Percentiles rank a stretch among this genome's conserved stretches.
These are phyloP conservation scores for Tribolium castaneum DNA, from an alignment of 1,140 invertebrate species.

Conservation along the genomic window DNA sequence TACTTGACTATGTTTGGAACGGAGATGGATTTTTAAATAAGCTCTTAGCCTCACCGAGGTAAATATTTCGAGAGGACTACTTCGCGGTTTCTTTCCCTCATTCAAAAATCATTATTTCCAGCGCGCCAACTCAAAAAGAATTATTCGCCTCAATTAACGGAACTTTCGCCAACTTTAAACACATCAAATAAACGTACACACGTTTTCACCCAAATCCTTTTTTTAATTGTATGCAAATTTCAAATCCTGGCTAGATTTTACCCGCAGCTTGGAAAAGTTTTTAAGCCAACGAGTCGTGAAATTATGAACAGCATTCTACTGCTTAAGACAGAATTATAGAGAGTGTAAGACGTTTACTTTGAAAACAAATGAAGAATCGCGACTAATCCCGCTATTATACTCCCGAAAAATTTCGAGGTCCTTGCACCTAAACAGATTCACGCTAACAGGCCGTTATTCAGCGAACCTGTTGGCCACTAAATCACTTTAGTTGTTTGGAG, in stretches of 20 bases:
- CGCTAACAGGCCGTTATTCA: background rate
- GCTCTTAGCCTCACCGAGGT: conserved; percentile 47
- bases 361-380: conserved; percentile 36
- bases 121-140: conserved; percentile 5
- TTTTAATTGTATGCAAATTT: conserved; percentile 42
- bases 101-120: conserved; percentile 43
- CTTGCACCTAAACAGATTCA: no score
- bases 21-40: conserved; percentile 55
- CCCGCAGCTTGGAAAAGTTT: conserved; percentile 39
- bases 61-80: conserved; percentile 48
- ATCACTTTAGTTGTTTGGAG: background rate
- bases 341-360: conserved; percentile 42
- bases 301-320: conserved; percentile 39
- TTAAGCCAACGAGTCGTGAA: conserved; percentile 42
- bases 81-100: conserved; percentile 42
- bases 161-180: background rate
- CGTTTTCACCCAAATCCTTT: conserved; percentile 20
- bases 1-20: conserved; percentile 49
- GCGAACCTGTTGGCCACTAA: background rate
- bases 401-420: no score
- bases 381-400: background rate
- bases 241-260: conserved; percentile 33
- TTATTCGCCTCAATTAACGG: conserved; percentile 33
- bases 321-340: conserved; percentile 41
- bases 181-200: background rate